Base-by-base conservation (phyloP, 2,888 invertebrate genomes). In the Pterostichus madidus region DNA sequence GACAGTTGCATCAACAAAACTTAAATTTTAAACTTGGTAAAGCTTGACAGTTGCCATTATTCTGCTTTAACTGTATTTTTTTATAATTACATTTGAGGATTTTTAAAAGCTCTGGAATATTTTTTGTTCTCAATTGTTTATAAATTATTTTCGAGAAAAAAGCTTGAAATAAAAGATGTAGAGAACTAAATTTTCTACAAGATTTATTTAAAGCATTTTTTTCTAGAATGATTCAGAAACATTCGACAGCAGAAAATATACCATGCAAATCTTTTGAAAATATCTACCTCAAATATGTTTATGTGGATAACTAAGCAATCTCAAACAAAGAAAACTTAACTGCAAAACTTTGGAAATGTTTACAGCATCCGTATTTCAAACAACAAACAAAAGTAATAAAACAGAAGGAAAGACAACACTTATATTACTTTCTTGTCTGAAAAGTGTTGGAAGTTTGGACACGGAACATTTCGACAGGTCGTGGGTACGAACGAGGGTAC, bases 381-480 rank as follows among this genome's bases (percentile, higher is more conserved):
- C 44, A 71, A 71, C 68, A 71, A 71, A 71, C 68, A 71, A 71
- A 71, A 71, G 44, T 39, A 71, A 71, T 44, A 71, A 71, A 71
- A 71, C 68, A 71, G 17, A 1, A n/a, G 39, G 44, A 71, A 52
- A 71, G 17, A 71, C 68, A 71, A 71, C 44, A 39, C 39, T 44
- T 71, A 71, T 71, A 71, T 71, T 71, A 71, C 68, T 39, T 71
- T 17, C 24, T 44, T 44, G 68, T 44, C 68, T 56, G 13, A 15
- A 32, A 39, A 24, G 2, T 24, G 24, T 24, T 24, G 24, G 44
- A 71, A 71, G 44, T 71, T 71, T 35, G 64, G 13, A 35, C 49
- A 64, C 13, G 32, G 32, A 64, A 35, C 64, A 32, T 64, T 64
- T 64, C 64, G 64, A 64, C 64, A 64, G 64, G 35, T 64, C 35